These are phyloP conservation scores for Sialia sialis DNA, from an alignment of 2,113 vertebrate genomes.

Conservation along the genomic window DNA sequence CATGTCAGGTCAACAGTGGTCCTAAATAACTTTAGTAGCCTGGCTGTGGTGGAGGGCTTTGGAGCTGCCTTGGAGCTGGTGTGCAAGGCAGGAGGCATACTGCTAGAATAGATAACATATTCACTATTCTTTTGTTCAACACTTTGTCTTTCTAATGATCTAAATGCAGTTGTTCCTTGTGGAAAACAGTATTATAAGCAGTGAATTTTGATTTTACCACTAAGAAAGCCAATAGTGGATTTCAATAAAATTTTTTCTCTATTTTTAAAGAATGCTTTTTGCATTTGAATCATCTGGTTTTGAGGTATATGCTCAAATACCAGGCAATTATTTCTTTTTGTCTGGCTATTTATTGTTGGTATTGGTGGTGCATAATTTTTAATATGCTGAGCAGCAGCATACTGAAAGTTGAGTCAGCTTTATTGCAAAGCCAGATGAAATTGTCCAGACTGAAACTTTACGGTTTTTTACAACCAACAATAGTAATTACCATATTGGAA, in stretches of 20 bases:
- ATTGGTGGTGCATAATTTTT: not conserved
- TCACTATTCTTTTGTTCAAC: not conserved
- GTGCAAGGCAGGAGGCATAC: not conserved
- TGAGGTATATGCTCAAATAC: not conserved
- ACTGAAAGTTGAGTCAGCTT: not conserved
- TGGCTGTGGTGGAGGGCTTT: not conserved
- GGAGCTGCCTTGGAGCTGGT: not conserved
- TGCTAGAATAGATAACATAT: not conserved
- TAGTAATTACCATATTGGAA: conserved; percentile 34
- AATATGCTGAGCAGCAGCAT: not conserved
- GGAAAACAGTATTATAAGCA: not conserved
- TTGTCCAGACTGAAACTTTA: not conserved
- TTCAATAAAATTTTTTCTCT: not conserved
- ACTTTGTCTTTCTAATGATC: not conserved
- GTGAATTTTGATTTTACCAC: not conserved
- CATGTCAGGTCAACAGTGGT: not conserved
- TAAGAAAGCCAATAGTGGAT: not conserved
- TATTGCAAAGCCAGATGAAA: not conserved
- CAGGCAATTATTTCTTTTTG: not conserved
- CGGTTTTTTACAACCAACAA: not conserved
- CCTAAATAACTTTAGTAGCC: not conserved
- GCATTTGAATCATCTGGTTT: not conserved
- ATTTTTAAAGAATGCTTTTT: not conserved
- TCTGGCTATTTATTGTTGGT: not conserved
- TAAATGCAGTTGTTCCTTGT: not conserved